Conservation (phyloP, 1,140 invertebrate species). For the Triops cancriformis region DNA sequence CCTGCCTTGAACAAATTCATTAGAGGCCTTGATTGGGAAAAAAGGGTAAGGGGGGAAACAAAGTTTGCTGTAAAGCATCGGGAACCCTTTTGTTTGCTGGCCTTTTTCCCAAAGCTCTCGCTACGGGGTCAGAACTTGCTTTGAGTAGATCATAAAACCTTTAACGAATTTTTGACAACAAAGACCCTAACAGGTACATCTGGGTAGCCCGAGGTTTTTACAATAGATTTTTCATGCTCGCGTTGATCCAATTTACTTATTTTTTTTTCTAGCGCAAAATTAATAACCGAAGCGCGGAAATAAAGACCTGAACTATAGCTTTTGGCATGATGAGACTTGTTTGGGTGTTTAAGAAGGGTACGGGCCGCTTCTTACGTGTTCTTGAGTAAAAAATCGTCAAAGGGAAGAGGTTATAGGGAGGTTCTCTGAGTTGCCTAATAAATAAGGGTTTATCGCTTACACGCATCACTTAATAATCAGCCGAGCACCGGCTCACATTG, state of each 20-base stretch:
- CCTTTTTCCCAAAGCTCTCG: neutral
- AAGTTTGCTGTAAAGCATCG: neutral
- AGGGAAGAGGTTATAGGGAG: neutral
- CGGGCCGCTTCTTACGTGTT: neutral
- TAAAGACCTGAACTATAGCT: neutral
- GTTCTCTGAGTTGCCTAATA: neutral
- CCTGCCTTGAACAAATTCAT: neutral
- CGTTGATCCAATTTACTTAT: neutral
- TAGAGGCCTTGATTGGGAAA: neutral
- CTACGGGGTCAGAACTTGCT: no score
- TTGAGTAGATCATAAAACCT: neutral
- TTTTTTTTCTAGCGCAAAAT: neutral
- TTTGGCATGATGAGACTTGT: neutral
- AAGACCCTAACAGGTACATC: neutral
- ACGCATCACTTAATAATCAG: slow-evolving; percentile 6
- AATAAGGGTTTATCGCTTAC: slow-evolving; percentile 7
- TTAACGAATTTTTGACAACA: neutral
- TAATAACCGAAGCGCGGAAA: neutral
- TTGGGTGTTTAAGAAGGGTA: no score
- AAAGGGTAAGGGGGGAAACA: neutral
- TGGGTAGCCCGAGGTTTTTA: neutral
- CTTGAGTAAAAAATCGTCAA: neutral
- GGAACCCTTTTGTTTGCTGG: neutral
- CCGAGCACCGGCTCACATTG: neutral
- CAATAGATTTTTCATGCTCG: neutral